Base-by-base conservation (phyloP, 1,140 invertebrate species). In the Colletes latitarsis region DNA sequence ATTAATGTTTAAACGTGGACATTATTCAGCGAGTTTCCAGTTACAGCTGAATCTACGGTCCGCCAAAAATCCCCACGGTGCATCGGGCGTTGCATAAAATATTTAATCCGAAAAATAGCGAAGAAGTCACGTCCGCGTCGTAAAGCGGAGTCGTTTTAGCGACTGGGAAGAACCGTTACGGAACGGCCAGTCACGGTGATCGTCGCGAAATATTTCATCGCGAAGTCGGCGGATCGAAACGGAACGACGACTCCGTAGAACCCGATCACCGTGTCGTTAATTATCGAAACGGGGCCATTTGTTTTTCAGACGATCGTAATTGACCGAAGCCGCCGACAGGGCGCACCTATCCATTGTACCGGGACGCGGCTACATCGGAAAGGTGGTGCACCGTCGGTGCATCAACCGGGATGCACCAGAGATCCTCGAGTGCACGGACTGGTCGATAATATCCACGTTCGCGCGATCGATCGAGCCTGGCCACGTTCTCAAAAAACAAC, bases 301-400 rank as follows among this genome's bases (percentile, higher is more conserved):
- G 75, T 81, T 88, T 84, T 81, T 82, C 57, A 72, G 57, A 76
- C 60, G 76, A 82, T 77, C 69, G 68, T 82, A 84, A 88, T 88
- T 86, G 72, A 74, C 74, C 76, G 55, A 57, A 78, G 39, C 57
- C 72, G 67, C 43, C 71, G 52, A 70, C 68, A 52, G n/a, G 75
- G 70, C 62, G 85, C 77, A 69, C 77, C 86, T 77, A 86, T 88
- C 67, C 70, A 84, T 84, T 84, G 64, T 62, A 53, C 21, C 8
- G 46, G 49, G 76, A 86, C 60, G 69, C 58, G 82, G 60, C 52
- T 84, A 77, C 73, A 78, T 80, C 57, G 68, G 72, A 80, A 78
- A 82, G 77, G 76, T 84, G 84, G 72, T 77, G 79, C 78, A 68
- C 66, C 52, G 57, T 14, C 43, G 52, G 58, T 68, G 64, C 63